Evolutionary conservation across 2,888 invertebrate species (phyloP).

Genomic region (Smittia aterrima): DNA sequence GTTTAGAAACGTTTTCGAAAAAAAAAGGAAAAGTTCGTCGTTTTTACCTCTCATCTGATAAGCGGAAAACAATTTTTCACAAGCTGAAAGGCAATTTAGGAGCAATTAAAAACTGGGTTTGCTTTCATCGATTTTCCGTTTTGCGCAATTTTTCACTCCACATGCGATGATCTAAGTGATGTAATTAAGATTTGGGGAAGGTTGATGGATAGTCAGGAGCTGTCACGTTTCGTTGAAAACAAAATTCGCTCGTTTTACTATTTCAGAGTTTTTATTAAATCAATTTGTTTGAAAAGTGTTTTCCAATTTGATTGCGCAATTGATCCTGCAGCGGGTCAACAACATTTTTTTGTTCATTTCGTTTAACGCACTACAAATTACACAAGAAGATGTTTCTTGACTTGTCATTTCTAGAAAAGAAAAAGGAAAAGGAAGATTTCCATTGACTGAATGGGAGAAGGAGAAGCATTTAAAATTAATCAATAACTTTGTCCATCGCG

Average conservation of each 20-base stretch:
- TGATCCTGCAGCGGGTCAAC: too few relatives aligned
- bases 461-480: not conserved
- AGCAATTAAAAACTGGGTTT: constrained; percentile 3
- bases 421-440: constrained; percentile 14
- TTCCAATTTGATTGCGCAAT: too few relatives aligned
- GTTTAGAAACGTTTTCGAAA: not conserved
- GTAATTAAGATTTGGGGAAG: constrained; percentile 1
- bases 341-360: not conserved
- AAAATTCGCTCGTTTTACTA: too few relatives aligned
- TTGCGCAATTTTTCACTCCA: not conserved
- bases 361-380: not conserved
- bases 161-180: not conserved
- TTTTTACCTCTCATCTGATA: not conserved
- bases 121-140: not conserved
- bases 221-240: too few relatives aligned
- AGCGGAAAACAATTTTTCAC: not conserved
- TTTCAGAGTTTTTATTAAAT: too few relatives aligned
- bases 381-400: not conserved
- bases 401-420: constrained; percentile 5
- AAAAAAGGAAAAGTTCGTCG: too few relatives aligned
- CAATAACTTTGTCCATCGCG: not conserved
- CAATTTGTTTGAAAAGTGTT: too few relatives aligned
- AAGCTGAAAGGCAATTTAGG: not conserved
- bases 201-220: too few relatives aligned
- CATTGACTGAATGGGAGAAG: not conserved